Conservation (phyloP, 2,797 vertebrate genomes). For the Parauchenoglanis punctatus region DNA sequence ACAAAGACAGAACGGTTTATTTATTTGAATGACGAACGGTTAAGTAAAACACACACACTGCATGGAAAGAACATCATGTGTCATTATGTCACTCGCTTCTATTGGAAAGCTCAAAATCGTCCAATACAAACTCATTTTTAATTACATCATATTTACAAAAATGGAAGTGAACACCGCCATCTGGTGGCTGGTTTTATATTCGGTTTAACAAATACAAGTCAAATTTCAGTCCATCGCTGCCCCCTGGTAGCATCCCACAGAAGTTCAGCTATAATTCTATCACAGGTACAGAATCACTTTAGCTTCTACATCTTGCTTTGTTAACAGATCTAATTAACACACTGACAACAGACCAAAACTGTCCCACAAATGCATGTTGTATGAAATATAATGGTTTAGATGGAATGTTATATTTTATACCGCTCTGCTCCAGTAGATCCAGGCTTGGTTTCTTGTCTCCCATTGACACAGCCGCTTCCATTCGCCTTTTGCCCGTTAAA, state of each 20-base stretch:
- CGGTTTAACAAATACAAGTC: not conserved
- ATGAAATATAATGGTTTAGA: not conserved
- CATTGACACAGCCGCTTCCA: slow-evolving; percentile 55
- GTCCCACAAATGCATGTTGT: not conserved
- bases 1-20: not conserved
- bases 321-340: not conserved
- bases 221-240: not conserved
- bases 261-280: not conserved
- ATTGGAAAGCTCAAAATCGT: not conserved
- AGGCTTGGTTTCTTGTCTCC: slow-evolving; percentile 9
- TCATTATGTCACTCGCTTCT: not conserved
- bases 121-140: not conserved
- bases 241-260: not conserved
- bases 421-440: not conserved
- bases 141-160: not conserved
- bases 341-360: not conserved
- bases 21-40: not conserved
- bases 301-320: not conserved
- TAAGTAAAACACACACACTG: not conserved
- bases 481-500: slow-evolving; percentile 29
- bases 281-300: not conserved
- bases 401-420: not conserved
- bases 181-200: slow-evolving; percentile 35
- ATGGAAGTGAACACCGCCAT: slow-evolving; percentile 41
- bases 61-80: not conserved